Conservation (phyloP, 2,113 vertebrate genomes). For the Serinus canaria region DNA sequence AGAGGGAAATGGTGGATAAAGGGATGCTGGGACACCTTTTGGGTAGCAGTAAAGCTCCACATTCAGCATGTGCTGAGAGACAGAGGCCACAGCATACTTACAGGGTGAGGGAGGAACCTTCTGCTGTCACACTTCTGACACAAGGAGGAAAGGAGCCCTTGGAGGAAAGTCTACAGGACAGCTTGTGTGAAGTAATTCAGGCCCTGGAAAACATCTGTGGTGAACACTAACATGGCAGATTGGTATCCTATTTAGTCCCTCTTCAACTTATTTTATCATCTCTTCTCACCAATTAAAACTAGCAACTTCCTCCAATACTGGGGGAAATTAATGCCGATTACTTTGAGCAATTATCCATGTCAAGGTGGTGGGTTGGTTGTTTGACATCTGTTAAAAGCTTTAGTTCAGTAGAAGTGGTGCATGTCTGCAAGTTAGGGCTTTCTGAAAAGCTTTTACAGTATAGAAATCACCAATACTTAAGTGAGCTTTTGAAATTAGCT, state of each 20-base stretch:
- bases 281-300: not conserved
- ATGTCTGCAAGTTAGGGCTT: not conserved
- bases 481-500: not conserved
- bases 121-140: not conserved
- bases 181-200: not conserved
- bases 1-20: not conserved
- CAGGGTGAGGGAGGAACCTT: not conserved
- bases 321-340: not conserved
- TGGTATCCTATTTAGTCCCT: not conserved
- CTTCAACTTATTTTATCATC: not conserved
- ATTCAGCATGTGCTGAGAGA: accelerated
- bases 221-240: not conserved
- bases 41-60: accelerated
- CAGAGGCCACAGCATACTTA: not conserved
- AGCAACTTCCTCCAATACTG: accelerated
- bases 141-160: not conserved
- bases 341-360: not conserved
- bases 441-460: not conserved
- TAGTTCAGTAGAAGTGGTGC: not conserved
- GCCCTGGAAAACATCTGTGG: not conserved
- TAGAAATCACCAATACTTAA: not conserved
- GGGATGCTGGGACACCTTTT: not conserved
- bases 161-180: accelerated
- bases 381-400: not conserved
- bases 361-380: not conserved